Conservation (phyloP, 2,888 invertebrate genomes). For the Cylloceria caligata region DNA sequence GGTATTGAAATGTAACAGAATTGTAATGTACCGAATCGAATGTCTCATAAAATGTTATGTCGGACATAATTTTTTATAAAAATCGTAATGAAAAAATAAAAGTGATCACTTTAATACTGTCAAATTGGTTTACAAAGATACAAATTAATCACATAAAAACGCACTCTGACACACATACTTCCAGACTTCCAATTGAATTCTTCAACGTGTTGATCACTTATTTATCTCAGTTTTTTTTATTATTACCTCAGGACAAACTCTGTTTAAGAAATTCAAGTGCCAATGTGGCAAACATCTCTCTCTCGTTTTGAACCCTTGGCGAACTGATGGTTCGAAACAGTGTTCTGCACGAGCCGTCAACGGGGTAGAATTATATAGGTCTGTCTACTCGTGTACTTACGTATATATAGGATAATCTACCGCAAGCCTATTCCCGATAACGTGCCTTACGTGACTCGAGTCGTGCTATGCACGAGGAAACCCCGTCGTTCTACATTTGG, state of each 20-base stretch:
- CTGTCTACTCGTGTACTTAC: conserved; percentile 4
- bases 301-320: conserved; percentile 18
- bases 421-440: conserved; percentile 63
- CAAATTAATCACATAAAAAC: too few relatives aligned
- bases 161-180: too few relatives aligned
- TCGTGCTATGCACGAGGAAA: conserved; percentile 69
- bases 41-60: background rate
- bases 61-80: too few relatives aligned
- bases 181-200: too few relatives aligned
- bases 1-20: background rate
- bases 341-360: conserved; percentile 10
- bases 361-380: conserved; percentile 4
- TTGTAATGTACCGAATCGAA: background rate
- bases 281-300: conserved; percentile 10
- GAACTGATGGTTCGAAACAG: conserved; percentile 28
- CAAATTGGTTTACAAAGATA: too few relatives aligned
- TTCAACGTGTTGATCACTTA: too few relatives aligned
- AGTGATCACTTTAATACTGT: too few relatives aligned
- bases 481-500: conserved; percentile 64
- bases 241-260: background rate
- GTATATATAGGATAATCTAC: conserved; percentile 34
- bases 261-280: background rate
- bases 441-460: conserved; percentile 72
- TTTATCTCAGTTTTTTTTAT: too few relatives aligned
- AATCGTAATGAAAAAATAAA: too few relatives aligned